phyloP scores from a whole-genome alignment of 2,888 invertebrate species.

The Ypsolopha sequella region DNA sequence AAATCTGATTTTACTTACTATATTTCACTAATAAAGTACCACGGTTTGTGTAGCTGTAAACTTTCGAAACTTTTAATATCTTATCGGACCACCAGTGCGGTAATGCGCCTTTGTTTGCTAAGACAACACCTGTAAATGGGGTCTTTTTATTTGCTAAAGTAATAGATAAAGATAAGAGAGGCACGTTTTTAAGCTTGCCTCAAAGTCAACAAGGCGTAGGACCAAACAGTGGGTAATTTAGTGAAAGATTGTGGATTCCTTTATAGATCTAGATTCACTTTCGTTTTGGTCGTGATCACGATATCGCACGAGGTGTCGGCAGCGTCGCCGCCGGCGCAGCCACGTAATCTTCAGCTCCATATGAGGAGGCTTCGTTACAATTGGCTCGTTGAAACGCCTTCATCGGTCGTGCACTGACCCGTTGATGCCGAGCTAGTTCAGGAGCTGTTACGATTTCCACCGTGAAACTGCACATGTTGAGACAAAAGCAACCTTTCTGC shows the following conservation, averaged over 20 bases:
- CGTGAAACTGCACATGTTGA: slow-evolving; percentile 10
- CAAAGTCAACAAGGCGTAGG: neutral
- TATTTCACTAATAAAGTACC: neutral
- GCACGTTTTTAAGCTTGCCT: neutral
- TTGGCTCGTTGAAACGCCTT: neutral
- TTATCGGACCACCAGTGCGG: slow-evolving; percentile 13
- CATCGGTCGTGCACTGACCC: neutral
- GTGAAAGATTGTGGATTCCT: neutral
- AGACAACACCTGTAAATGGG: slow-evolving; percentile 19
- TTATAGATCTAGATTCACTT: slow-evolving; percentile 13
- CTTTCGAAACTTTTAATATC: slow-evolving; percentile 3
- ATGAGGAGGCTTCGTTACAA: slow-evolving; percentile 18
- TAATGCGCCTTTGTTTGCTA: slow-evolving; percentile 33
- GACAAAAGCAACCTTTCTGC: neutral
- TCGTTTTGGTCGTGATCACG: slow-evolving; percentile 19
- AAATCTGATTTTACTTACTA: neutral
- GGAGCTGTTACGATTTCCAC: slow-evolving; percentile 16
- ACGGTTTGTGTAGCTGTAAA: neutral
- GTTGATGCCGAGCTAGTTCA: slow-evolving; percentile 1
- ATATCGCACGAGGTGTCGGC: slow-evolving; percentile 15
- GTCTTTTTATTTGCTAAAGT: slow-evolving; percentile 28
- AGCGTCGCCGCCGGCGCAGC: slow-evolving; percentile 6
- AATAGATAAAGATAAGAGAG: slow-evolving; percentile 12
- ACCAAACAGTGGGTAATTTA: neutral
- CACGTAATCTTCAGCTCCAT: slow-evolving; percentile 17